These are phyloP conservation scores for Drosophila nannoptera DNA, from an alignment of 1,140 invertebrate species.

Conservation along the genomic window DNA sequence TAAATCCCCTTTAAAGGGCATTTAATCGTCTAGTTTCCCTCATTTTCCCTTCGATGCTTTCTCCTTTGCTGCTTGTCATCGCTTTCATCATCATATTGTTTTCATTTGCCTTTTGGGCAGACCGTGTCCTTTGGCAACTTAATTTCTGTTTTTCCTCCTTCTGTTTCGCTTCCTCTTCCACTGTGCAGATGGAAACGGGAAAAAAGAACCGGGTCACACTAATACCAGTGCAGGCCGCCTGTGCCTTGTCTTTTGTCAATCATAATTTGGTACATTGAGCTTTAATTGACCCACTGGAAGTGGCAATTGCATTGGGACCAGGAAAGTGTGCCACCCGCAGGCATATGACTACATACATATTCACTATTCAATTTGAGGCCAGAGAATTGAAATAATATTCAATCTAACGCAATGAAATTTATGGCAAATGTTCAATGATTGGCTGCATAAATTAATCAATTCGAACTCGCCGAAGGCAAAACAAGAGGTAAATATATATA, in stretches of 20 bases:
- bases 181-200: neutral
- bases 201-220: conserved; percentile 56
- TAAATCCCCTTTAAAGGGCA: neutral
- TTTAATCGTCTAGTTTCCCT: neutral
- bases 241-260: conserved; percentile 50
- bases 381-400: too few species aligned
- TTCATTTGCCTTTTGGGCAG: conserved; percentile 66
- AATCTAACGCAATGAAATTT: too few species aligned
- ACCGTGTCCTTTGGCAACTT: conserved; percentile 57
- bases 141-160: conserved; percentile 60
- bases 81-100: conserved; percentile 57
- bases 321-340: neutral
- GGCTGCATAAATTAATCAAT: too few species aligned
- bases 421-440: too few species aligned
- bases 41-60: neutral
- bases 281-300: conserved; percentile 48
- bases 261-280: conserved; percentile 49
- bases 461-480: too few species aligned
- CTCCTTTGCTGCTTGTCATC: conserved; percentile 27
- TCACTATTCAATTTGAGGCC: too few species aligned
- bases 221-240: conserved; percentile 44
- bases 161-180: conserved; percentile 3
- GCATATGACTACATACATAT: neutral
- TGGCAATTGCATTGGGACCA: neutral
- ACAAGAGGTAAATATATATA: too few species aligned